A percentile compares a stretch with the other conserved stretches of the same genome.
Evolutionary conservation across 37 sponge, comb jelly and placozoan genomes (phyloP).

Genomic region (Ianthella basta): DNA sequence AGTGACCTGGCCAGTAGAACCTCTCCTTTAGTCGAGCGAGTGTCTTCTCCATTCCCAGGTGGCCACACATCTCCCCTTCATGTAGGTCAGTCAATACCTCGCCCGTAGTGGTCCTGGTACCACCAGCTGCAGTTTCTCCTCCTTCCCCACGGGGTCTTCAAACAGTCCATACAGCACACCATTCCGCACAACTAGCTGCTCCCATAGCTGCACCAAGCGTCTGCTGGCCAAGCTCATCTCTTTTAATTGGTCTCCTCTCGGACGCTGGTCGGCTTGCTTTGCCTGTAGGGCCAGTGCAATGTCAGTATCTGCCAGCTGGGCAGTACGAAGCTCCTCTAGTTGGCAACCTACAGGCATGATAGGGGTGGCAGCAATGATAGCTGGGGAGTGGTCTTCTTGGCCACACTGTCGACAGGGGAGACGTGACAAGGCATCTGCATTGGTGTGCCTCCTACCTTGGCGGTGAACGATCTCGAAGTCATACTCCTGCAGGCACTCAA

Average conservation of each 20-base stretch:
- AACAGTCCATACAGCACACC: neutral
- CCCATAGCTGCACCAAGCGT: neutral
- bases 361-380: too few species aligned
- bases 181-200: neutral
- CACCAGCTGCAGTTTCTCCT: too few species aligned
- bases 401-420: neutral
- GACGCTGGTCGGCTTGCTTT: too few species aligned
- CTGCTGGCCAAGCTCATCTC: too few species aligned
- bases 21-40: constrained; percentile 22
- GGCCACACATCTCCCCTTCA: neutral
- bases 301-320: constrained; percentile 15
- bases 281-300: too few species aligned
- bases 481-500: too few species aligned
- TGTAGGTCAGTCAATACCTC: constrained; percentile 12
- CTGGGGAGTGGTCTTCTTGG: neutral
- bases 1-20: constrained; percentile 34
- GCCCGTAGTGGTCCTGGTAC: too few species aligned
- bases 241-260: too few species aligned
- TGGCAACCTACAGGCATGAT: too few species aligned
- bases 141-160: neutral
- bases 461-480: too few species aligned
- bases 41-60: constrained; percentile 30
- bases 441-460: neutral
- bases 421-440: neutral
- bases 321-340: too few species aligned